Conservation (phyloP, 30 jellyfish, hydroid and myxozoan species). For the Aurelia sp. region DNA sequence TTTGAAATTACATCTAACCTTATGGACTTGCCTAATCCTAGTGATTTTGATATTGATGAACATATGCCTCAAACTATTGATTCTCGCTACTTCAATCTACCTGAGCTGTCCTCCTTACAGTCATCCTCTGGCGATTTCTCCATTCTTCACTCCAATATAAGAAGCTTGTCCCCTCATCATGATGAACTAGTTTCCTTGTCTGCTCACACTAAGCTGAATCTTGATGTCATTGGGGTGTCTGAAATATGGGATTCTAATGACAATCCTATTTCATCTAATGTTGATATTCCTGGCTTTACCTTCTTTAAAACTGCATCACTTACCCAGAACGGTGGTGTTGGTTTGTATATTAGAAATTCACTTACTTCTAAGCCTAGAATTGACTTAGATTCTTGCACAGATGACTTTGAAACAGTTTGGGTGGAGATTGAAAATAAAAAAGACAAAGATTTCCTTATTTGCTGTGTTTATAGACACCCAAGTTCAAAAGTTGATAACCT, state of each 20-base stretch:
- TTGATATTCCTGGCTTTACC: no score
- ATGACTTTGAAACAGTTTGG: constrained; percentile 2
- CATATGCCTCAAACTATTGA: no score
- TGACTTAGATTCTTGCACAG: constrained; percentile 31
- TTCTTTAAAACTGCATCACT: constrained; percentile 12
- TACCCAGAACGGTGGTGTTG: constrained; percentile 57
- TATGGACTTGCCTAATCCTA: no score
- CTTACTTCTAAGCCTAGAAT: constrained; percentile 38
- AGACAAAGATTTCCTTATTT: background rate
- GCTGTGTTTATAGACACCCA: constrained; percentile 52
- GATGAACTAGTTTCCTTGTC: constrained; percentile 61
- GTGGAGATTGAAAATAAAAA: no score
- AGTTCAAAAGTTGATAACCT: constrained; percentile 27
- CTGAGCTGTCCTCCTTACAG: constrained; percentile 2
- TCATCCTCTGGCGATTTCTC: constrained; percentile 47
- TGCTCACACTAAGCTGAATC: constrained; percentile 38
- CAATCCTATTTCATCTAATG: no score
- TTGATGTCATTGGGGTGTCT: background rate
- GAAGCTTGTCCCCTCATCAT: constrained; percentile 59
- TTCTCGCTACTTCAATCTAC: no score
- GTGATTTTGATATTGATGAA: no score
- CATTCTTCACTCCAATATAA: constrained; percentile 47
- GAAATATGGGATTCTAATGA: no score
- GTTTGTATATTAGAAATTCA: constrained; percentile 37
- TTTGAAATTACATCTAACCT: no score